These are phyloP conservation scores for Ctenoplectra terminalis DNA, from an alignment of 1,140 invertebrate genomes.

Conservation along the genomic window DNA sequence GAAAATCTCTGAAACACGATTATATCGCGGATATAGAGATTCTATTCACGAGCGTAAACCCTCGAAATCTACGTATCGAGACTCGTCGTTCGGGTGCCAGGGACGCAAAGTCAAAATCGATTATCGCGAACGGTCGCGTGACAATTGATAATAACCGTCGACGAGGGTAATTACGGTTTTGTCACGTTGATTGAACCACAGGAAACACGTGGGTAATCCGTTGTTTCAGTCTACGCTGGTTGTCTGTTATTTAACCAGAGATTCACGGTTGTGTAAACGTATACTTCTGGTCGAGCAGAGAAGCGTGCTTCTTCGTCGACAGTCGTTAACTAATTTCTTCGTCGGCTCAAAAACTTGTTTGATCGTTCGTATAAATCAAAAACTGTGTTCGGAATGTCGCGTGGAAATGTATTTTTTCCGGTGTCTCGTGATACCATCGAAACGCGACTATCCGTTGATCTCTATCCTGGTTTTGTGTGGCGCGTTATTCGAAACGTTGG, in stretches of 20 bases:
- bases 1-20: background rate
- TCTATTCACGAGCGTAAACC: constrained; percentile 4
- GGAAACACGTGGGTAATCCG: constrained; percentile 65
- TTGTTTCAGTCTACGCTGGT: constrained; percentile 63
- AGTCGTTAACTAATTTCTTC: constrained; percentile 7
- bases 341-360: background rate
- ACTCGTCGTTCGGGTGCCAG: constrained; percentile 33
- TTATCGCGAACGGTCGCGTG: constrained; percentile 63
- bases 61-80: constrained; percentile 25
- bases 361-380: too few relatives aligned
- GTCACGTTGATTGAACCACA: constrained; percentile 66
- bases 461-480: background rate
- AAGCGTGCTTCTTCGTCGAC: constrained; percentile 2
- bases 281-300: background rate
- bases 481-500: background rate
- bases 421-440: constrained; percentile 13
- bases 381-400: too few relatives aligned
- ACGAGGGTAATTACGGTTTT: constrained; percentile 71
- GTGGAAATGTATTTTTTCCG: background rate
- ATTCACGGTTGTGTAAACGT: constrained; percentile 46
- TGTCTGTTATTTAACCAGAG: constrained; percentile 63
- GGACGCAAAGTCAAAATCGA: constrained; percentile 65
- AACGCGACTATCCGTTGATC: background rate
- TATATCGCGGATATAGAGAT: background rate
- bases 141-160: constrained; percentile 71